A percentile compares a stretch with the other conserved stretches of the same genome.
phyloP scores from a whole-genome alignment of 1,140 invertebrate genomes.

The Lepidostoma basale region DNA sequence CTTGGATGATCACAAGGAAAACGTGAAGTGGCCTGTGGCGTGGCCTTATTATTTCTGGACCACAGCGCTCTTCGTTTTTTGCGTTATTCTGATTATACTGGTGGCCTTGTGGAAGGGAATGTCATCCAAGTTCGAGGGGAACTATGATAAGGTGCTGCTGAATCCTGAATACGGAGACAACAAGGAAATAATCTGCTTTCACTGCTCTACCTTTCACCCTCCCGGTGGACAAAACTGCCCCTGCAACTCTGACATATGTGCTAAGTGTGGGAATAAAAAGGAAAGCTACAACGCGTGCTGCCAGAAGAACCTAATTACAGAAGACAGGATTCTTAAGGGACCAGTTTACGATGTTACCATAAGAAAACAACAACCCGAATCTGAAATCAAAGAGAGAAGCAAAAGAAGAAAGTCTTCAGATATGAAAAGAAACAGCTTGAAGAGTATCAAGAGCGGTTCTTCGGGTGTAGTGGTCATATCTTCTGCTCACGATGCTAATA shows the following conservation, averaged over 20 bases:
- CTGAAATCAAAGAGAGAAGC: not conserved
- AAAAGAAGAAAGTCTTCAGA: not conserved
- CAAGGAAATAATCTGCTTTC: conserved; percentile 33
- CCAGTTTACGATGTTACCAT: conserved; percentile 31
- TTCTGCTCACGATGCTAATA: conserved; percentile 34
- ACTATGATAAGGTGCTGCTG: conserved; percentile 33
- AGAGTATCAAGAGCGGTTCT: conserved; percentile 28
- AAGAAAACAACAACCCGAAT: conserved; percentile 38
- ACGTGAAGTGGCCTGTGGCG: not conserved
- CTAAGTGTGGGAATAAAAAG: conserved; percentile 36
- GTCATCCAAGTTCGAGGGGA: conserved; percentile 6
- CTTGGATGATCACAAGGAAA: conserved; percentile 6
- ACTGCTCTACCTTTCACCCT: conserved; percentile 35
- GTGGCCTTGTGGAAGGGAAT: conserved; percentile 30
- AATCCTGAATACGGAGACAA: conserved; percentile 41
- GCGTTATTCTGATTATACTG: conserved; percentile 30
- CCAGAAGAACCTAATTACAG: conserved; percentile 14
- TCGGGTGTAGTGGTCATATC: conserved; percentile 35
- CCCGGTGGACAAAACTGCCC: conserved; percentile 25
- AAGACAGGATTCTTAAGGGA: conserved; percentile 18
- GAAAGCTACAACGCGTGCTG: conserved; percentile 37
- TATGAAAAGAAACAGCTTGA: conserved; percentile 39
- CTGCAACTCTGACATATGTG: not conserved
- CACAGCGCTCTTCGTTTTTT: conserved; percentile 33
- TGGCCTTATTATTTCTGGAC: conserved; percentile 39